Evolutionary conservation across 2,888 invertebrate genomes (phyloP).

Genomic region (Tiliacea citrago): DNA sequence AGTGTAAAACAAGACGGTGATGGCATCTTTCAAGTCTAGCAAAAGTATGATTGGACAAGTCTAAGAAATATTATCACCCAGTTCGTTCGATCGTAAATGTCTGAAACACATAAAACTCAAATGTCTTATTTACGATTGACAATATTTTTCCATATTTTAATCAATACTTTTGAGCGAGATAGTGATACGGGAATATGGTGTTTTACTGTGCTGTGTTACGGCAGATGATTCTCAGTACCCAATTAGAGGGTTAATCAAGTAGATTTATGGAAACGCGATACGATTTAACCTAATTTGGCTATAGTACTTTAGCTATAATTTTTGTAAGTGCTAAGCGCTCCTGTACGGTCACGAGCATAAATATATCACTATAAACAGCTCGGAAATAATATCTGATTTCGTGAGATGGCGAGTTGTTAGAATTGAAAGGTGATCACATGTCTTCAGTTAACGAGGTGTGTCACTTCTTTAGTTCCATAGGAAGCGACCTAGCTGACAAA

Average conservation of each 20-base stretch:
- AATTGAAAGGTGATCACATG: too few relatives aligned
- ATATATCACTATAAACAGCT: too few relatives aligned
- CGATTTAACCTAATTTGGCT: neutral
- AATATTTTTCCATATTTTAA: constrained; percentile 25
- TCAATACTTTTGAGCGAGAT: neutral
- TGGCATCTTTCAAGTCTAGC: neutral
- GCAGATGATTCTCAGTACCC: neutral
- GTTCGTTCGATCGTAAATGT: constrained; percentile 23
- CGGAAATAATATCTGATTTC: too few relatives aligned
- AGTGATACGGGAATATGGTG: neutral
- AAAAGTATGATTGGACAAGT: constrained; percentile 26
- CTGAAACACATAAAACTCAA: constrained; percentile 24
- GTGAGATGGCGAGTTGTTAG: too few relatives aligned
- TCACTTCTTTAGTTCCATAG: too few relatives aligned
- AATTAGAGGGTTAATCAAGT: neutral
- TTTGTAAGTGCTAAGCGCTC: neutral
- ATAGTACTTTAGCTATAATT: neutral
- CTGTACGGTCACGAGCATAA: too few relatives aligned
- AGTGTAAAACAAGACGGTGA: neutral
- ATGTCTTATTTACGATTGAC: constrained; percentile 30
- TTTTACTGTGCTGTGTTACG: neutral
- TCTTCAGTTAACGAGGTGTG: too few relatives aligned
- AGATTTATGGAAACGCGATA: neutral
- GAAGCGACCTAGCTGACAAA: too few relatives aligned
- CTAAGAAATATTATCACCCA: constrained; percentile 15